Percentiles rank a stretch among this genome's conserved stretches.
Conservation (phyloP, 2,888 invertebrate species). For the Tridacna gigas region DNA sequence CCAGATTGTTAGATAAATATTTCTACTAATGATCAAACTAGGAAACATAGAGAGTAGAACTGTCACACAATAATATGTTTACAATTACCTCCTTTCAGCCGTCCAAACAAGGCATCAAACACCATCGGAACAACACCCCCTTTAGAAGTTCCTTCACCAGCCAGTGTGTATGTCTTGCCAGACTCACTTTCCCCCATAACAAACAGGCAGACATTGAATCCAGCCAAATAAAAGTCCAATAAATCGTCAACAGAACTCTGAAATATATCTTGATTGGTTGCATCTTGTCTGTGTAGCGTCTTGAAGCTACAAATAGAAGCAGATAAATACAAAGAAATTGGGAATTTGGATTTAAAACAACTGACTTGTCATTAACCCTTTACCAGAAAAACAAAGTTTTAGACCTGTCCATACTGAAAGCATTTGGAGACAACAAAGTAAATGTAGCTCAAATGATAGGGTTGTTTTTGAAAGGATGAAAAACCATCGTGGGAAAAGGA, state of each 20-base stretch:
- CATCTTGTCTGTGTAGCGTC: conserved; percentile 74
- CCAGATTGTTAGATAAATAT: too few relatives aligned
- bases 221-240: conserved; percentile 79
- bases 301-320: conserved; percentile 73
- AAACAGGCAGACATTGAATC: conserved; percentile 81
- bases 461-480: too few relatives aligned
- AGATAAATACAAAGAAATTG: too few relatives aligned
- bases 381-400: background rate
- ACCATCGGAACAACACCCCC: conserved; percentile 80
- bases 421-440: too few relatives aligned
- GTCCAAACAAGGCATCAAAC: conserved; percentile 79
- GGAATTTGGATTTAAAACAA: too few relatives aligned
- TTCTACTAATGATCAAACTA: too few relatives aligned
- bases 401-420: too few relatives aligned
- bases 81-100: conserved; percentile 74
- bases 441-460: too few relatives aligned
- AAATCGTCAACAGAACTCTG: conserved; percentile 75
- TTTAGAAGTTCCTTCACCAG: conserved; percentile 76
- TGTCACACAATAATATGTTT: too few relatives aligned
- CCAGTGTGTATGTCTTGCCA: conserved; percentile 81
- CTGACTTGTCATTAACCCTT: too few relatives aligned
- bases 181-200: conserved; percentile 81
- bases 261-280: conserved; percentile 79
- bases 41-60: too few relatives aligned
- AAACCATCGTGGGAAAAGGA: too few relatives aligned